Percentiles rank a stretch among this genome's conserved stretches.
Conservation (phyloP, 2,888 invertebrate species). For the Cataglyphis cursor region DNA sequence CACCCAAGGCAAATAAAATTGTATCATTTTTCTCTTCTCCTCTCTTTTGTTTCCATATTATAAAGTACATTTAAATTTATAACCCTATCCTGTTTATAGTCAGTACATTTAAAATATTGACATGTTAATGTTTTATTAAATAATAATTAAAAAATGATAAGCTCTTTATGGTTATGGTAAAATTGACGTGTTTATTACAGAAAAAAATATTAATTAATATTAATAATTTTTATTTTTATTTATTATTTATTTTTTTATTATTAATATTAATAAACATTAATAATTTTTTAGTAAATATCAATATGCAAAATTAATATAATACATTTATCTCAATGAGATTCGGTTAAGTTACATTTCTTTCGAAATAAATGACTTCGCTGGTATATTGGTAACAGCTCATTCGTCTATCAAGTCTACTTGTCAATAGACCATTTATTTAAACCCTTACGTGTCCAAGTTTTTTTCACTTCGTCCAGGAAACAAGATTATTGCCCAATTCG, state of each 20-base stretch:
- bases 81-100: neutral
- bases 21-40: neutral
- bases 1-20: slow-evolving; percentile 25
- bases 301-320: neutral
- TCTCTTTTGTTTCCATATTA: too few relatives aligned
- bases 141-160: neutral
- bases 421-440: slow-evolving; percentile 37
- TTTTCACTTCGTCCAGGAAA: neutral
- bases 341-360: neutral
- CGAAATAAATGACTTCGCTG: slow-evolving; percentile 23
- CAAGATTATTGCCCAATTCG: neutral
- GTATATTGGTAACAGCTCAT: slow-evolving; percentile 26
- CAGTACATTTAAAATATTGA: neutral
- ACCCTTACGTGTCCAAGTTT: neutral
- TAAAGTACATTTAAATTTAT: neutral
- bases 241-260: too few relatives aligned
- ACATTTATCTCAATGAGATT: neutral
- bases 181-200: neutral
- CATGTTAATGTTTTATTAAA: neutral
- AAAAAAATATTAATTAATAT: neutral
- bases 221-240: too few relatives aligned
- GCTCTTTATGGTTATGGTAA: neutral
- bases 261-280: too few relatives aligned
- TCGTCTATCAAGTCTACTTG: slow-evolving; percentile 10
- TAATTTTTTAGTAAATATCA: neutral